These are phyloP conservation scores for Fulica atra DNA, from an alignment of 2,113 vertebrate species.

Conservation along the genomic window DNA sequence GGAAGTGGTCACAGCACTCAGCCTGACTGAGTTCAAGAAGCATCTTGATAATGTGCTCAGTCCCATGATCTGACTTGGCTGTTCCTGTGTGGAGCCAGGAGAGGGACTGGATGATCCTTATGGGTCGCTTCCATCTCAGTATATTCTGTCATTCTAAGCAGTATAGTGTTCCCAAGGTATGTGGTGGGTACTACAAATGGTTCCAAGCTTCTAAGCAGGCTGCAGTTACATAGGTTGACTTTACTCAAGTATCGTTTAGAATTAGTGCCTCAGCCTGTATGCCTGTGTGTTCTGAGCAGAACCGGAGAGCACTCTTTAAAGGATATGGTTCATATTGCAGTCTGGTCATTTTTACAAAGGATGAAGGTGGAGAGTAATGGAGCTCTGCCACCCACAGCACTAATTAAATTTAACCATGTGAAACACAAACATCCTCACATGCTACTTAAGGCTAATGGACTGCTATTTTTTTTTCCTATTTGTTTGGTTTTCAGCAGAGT, in stretches of 20 bases:
- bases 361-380: not conserved
- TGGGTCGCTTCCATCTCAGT: no score
- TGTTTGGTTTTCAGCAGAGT: not conserved
- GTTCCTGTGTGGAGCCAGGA: no score
- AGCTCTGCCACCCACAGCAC: conserved; percentile 10
- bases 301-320: not conserved
- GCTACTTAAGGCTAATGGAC: conserved; percentile 21
- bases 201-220: not conserved
- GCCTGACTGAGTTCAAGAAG: no score
- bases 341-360: not conserved
- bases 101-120: no score
- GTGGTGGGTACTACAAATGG: not conserved
- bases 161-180: not conserved
- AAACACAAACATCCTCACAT: conserved; percentile 54
- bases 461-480: not conserved
- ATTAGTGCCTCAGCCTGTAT: not conserved
- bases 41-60: no score
- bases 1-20: no score
- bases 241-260: not conserved
- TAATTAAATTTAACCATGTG: conserved; percentile 64
- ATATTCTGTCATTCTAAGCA: not conserved
- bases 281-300: not conserved
- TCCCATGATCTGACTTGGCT: no score
- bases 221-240: not conserved
- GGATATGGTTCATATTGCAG: not conserved